Evolutionary conservation across 2,888 invertebrate species (phyloP).

Genomic region (Tachina fera): DNA sequence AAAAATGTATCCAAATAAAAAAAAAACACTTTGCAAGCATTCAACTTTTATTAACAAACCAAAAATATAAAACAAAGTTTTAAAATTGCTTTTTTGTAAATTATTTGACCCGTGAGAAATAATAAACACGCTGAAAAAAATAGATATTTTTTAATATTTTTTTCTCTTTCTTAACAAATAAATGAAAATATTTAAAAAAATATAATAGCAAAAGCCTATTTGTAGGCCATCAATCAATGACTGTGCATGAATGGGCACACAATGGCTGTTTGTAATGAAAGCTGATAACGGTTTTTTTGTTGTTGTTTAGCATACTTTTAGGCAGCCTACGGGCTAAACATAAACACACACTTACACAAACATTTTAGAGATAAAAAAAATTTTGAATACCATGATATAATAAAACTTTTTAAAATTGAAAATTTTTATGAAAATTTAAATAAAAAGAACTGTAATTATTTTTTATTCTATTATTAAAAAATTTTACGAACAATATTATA

Average conservation of each 20-base stretch:
- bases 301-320: constrained; percentile 14
- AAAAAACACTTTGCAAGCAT: background rate
- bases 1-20: background rate
- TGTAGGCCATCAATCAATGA: background rate
- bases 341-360: background rate
- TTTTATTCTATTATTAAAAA: no score
- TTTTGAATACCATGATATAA: no score
- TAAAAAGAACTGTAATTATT: no score
- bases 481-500: no score
- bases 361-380: background rate
- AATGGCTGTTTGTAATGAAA: background rate
- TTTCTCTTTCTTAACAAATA: constrained; percentile 4
- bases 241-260: background rate
- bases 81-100: constrained; percentile 9
- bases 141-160: constrained; percentile 11
- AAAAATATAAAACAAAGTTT: background rate
- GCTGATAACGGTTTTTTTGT: constrained; percentile 16
- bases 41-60: background rate
- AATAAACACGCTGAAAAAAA: constrained; percentile 20
- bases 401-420: background rate
- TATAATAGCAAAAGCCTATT: background rate
- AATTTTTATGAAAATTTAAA: background rate
- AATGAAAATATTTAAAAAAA: background rate
- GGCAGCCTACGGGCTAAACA: background rate
- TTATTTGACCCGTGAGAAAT: constrained; percentile 55